Conservation (phyloP, 2,797 vertebrate species). For the Tenualosa ilisha region DNA sequence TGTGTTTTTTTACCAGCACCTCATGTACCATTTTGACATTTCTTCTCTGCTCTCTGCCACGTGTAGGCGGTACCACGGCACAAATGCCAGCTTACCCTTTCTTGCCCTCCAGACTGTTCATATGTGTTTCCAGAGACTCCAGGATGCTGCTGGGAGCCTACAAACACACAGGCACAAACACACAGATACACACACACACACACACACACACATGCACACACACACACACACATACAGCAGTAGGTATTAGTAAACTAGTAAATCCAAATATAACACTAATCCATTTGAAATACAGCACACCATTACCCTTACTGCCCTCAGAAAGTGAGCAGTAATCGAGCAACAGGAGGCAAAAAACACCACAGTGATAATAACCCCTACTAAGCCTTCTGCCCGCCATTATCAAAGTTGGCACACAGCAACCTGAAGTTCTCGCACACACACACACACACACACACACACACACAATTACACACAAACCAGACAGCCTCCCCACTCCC, state of each 20-base stretch:
- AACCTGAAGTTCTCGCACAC: not conserved
- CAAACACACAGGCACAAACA: slow-evolving; percentile 29
- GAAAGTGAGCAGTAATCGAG: not conserved
- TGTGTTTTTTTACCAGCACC: too few species aligned
- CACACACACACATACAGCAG: slow-evolving; percentile 20
- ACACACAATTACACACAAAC: slow-evolving; percentile 21
- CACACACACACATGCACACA: slow-evolving; percentile 23
- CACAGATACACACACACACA: slow-evolving; percentile 4
- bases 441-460: not conserved
- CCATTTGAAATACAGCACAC: slow-evolving; percentile 23
- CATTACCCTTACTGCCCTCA: slow-evolving; percentile 36
- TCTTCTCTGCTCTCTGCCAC: slow-evolving; percentile 52
- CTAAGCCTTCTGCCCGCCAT: not conserved
- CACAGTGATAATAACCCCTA: not conserved
- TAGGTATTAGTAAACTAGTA: not conserved
- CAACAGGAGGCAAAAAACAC: not conserved
- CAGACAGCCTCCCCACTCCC: slow-evolving; percentile 56
- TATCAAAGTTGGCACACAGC: not conserved
- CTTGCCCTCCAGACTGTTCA: slow-evolving; percentile 95
- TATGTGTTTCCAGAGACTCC: slow-evolving; percentile 98
- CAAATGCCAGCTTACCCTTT: slow-evolving; percentile 76
- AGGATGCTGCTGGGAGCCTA: slow-evolving; percentile 98
- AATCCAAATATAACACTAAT: not conserved
- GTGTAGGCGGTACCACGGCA: not conserved
- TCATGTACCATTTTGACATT: slow-evolving; percentile 56